Conservation (phyloP, 2,797 vertebrate genomes). For the Sebastes iracundus region DNA sequence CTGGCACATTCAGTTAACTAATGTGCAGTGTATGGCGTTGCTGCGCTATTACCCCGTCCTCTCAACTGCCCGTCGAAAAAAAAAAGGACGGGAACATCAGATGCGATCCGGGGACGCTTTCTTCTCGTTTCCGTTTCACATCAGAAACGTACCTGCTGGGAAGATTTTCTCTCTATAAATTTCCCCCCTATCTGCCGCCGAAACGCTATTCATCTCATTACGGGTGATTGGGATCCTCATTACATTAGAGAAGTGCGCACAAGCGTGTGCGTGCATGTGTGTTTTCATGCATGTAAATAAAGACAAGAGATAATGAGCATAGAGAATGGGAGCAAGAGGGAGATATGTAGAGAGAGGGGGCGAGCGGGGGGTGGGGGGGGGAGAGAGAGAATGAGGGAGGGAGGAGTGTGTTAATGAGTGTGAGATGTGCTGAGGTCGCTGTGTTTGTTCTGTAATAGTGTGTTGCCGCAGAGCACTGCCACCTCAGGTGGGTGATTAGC, state of each 20-base stretch:
- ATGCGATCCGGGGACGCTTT: slow-evolving; percentile 72
- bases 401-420: slow-evolving; percentile 80
- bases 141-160: slow-evolving; percentile 73
- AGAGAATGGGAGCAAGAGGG: slow-evolving; percentile 55
- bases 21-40: slow-evolving; percentile 60
- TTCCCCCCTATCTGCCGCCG: slow-evolving; percentile 47
- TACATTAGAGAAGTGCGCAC: slow-evolving; percentile 56
- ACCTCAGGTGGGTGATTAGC: slow-evolving; percentile 89
- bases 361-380: not conserved
- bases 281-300: slow-evolving; percentile 81
- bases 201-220: slow-evolving; percentile 76
- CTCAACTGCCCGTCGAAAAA: slow-evolving; percentile 61
- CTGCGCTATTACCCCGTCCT: slow-evolving; percentile 68
- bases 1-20: slow-evolving; percentile 78
- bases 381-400: slow-evolving; percentile 54
- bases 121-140: slow-evolving; percentile 67
- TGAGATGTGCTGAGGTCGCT: slow-evolving; percentile 80
- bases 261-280: slow-evolving; percentile 57
- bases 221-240: slow-evolving; percentile 74
- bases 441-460: slow-evolving; percentile 84
- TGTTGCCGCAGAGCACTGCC: slow-evolving; percentile 78
- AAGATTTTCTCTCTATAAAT: slow-evolving; percentile 63
- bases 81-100: slow-evolving; percentile 59
- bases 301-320: slow-evolving; percentile 78
- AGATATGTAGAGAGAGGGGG: slow-evolving; percentile 14